phyloP scores from a whole-genome alignment of 2,113 vertebrate species.

The Chaetops frenatus region DNA sequence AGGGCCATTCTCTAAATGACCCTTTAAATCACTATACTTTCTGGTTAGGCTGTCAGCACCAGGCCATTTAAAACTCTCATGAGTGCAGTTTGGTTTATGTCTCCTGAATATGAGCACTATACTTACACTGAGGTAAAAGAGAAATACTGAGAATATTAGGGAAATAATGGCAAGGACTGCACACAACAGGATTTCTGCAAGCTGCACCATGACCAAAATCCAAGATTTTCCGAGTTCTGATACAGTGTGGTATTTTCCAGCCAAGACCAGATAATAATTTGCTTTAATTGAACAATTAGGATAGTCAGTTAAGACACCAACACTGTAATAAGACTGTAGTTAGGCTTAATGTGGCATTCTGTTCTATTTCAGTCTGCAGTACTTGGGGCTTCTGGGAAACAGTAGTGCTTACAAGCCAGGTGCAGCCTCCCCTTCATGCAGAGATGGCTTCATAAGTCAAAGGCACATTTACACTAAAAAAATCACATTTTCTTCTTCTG shows the following conservation, averaged over 20 bases:
- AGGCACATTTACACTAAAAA: background rate
- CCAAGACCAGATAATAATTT: background rate
- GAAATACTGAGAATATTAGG: background rate
- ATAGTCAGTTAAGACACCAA: background rate
- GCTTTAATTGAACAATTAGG: background rate
- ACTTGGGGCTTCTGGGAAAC: background rate
- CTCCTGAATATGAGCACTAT: background rate
- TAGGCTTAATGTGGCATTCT: background rate
- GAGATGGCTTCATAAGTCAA: background rate
- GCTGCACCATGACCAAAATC: background rate
- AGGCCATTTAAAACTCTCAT: background rate
- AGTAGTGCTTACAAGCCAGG: background rate
- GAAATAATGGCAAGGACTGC: background rate
- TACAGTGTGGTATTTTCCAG: background rate
- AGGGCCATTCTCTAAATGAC: background rate
- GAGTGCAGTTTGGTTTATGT: background rate
- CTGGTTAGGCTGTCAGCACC: background rate
- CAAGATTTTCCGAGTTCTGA: background rate
- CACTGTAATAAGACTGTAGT: background rate
- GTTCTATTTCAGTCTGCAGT: background rate
- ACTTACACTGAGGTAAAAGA: background rate
- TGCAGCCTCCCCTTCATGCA: background rate
- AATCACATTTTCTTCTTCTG: background rate
- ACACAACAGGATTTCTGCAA: background rate
- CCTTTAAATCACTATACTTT: background rate